These are phyloP conservation scores for Miltochrista miniata DNA, from an alignment of 2,888 invertebrate genomes.

Conservation along the genomic window DNA sequence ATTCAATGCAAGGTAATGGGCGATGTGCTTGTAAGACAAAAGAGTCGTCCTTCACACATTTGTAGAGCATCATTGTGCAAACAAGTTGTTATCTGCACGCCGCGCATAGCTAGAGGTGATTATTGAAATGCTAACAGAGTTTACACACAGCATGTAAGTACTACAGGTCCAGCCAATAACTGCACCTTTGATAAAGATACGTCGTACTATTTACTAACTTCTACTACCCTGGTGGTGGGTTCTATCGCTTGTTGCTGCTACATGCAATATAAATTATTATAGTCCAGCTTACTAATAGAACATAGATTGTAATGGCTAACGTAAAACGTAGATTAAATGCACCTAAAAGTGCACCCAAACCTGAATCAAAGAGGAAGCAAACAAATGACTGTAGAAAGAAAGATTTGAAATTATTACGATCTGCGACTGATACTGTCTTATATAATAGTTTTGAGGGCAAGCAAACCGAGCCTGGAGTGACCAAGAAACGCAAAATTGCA, in stretches of 20 bases:
- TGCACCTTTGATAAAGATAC: conserved; percentile 42
- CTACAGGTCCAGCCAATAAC: conserved; percentile 44
- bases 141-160: conserved; percentile 75
- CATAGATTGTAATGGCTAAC: conserved; percentile 69
- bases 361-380: conserved; percentile 45
- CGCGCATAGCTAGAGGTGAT: conserved; percentile 72
- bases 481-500: conserved; percentile 39
- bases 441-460: conserved; percentile 2
- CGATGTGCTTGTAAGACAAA: conserved; percentile 73
- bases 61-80: conserved; percentile 74
- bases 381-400: conserved; percentile 55
- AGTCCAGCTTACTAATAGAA: conserved; percentile 63
- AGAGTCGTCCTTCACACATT: conserved; percentile 81
- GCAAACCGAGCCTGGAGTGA: conserved; percentile 7
- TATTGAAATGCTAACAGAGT: conserved; percentile 71
- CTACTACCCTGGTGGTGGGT: conserved; percentile 66
- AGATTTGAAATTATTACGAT: conserved; percentile 49
- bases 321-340: conserved; percentile 66
- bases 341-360: conserved; percentile 56
- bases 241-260: conserved; percentile 53
- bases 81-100: conserved; percentile 73
- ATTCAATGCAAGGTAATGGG: conserved; percentile 70
- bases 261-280: conserved; percentile 36
- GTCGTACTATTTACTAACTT: conserved; percentile 52
- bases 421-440: conserved; percentile 4